Percentiles rank a stretch among this genome's conserved stretches.
These are phyloP conservation scores for Glyphotaelius pellucidus DNA, from an alignment of 2,888 invertebrate genomes.

Conservation along the genomic window DNA sequence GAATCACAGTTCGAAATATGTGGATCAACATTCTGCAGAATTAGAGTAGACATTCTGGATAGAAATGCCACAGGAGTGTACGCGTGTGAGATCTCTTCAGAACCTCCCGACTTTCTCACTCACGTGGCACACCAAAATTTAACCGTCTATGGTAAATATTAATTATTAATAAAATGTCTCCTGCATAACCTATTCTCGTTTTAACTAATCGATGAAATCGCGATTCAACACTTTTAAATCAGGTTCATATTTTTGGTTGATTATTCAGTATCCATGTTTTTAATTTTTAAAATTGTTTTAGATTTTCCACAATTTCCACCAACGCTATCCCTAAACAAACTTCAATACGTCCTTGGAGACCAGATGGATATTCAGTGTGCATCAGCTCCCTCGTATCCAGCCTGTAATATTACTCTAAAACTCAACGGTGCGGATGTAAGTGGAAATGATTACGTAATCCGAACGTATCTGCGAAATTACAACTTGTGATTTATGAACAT, in stretches of 20 bases:
- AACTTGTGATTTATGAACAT: background rate
- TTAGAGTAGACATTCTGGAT: slow-evolving; percentile 71
- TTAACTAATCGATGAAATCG: background rate
- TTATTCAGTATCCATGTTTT: too few relatives aligned
- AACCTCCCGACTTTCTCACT: slow-evolving; percentile 74
- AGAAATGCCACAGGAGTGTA: slow-evolving; percentile 70
- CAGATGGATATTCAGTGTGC: slow-evolving; percentile 69
- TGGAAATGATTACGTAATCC: background rate
- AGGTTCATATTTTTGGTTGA: too few relatives aligned
- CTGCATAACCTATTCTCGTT: background rate
- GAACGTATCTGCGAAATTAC: background rate
- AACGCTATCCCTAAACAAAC: slow-evolving; percentile 69
- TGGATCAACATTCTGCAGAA: slow-evolving; percentile 69
- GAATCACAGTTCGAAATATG: background rate
- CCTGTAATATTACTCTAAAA: slow-evolving; percentile 70
- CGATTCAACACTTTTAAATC: background rate
- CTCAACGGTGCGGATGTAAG: slow-evolving; percentile 70
- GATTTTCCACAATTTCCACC: slow-evolving; percentile 69
- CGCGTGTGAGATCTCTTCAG: slow-evolving; percentile 76
- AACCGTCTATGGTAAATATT: slow-evolving; percentile 72
- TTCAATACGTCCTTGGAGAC: slow-evolving; percentile 69
- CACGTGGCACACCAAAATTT: slow-evolving; percentile 74
- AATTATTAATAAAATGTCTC: background rate
- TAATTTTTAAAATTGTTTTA: background rate
- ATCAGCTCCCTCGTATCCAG: slow-evolving; percentile 70